A percentile compares a stretch with the other conserved stretches of the same genome.
Conservation (phyloP, 2,888 invertebrate species). For the Patella ulyssiponensis region DNA sequence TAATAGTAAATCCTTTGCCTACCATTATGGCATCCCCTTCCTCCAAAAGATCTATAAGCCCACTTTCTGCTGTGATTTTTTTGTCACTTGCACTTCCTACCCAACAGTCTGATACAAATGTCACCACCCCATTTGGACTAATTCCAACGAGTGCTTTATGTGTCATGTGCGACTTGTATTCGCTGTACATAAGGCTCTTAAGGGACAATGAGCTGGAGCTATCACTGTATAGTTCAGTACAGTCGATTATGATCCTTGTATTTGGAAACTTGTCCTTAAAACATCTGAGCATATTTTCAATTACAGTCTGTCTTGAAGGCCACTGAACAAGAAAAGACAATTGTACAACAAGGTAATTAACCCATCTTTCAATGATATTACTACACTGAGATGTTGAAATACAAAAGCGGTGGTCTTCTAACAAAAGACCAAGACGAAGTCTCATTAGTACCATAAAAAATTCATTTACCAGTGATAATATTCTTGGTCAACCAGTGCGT, state of each 20-base stretch:
- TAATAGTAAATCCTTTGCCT: no score
- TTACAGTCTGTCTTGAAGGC: constrained; percentile 23
- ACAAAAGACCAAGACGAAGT: background rate
- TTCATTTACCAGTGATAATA: no score
- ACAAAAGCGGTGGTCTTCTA: background rate
- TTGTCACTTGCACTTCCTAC: constrained; percentile 13
- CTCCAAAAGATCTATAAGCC: constrained; percentile 12
- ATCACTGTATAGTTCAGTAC: constrained; percentile 40
- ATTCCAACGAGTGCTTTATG: constrained; percentile 3
- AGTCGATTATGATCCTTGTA: constrained; percentile 40
- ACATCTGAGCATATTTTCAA: constrained; percentile 27
- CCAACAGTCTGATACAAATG: constrained; percentile 16
- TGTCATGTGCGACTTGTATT: background rate
- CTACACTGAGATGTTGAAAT: background rate
- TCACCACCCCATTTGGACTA: constrained; percentile 12
- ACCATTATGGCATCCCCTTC: constrained; percentile 13
- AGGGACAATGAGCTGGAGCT: constrained; percentile 27
- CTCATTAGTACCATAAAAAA: background rate
- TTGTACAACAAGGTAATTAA: constrained; percentile 17
- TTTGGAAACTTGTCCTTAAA: constrained; percentile 34
- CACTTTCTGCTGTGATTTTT: constrained; percentile 8
- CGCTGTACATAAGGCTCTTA: constrained; percentile 10
- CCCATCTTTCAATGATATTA: constrained; percentile 13
- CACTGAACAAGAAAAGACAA: constrained; percentile 17
- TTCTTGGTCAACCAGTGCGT: no score